Conservation (phyloP, 2,797 vertebrate species). For the Pseudopleuronectes americanus region DNA sequence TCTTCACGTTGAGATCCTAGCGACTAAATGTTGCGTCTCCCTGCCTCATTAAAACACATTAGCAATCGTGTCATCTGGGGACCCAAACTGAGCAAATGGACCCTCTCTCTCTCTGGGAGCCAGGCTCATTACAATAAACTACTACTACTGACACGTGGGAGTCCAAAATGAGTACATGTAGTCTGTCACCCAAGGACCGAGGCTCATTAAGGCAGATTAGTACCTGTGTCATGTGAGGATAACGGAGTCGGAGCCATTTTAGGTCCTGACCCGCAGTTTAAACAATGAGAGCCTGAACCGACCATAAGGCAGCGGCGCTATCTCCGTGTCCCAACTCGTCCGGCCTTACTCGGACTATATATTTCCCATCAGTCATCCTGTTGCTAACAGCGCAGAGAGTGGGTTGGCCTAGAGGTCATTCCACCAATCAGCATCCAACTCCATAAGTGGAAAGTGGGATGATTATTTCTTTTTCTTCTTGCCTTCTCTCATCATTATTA, state of each 20-base stretch:
- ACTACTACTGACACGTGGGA: conserved; percentile 41
- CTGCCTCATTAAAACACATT: conserved; percentile 62
- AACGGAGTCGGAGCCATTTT: conserved; percentile 46
- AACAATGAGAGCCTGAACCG: conserved; percentile 32
- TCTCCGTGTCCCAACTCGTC: conserved; percentile 41
- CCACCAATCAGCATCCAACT: conserved; percentile 64
- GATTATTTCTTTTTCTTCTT: conserved; percentile 57
- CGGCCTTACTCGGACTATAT: conserved; percentile 39
- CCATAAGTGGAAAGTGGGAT: conserved; percentile 58
- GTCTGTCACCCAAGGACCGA: conserved; percentile 41
- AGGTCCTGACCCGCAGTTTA: conserved; percentile 49
- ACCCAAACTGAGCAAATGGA: conserved; percentile 38
- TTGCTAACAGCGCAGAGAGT: conserved; percentile 56
- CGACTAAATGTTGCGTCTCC: conserved; percentile 25
- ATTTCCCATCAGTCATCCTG: conserved; percentile 55
- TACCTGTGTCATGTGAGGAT: conserved; percentile 48
- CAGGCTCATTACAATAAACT: conserved; percentile 55
- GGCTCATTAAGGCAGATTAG: conserved; percentile 66
- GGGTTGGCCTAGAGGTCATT: conserved; percentile 65
- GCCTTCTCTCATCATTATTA: conserved; percentile 44
- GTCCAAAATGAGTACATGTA: conserved; percentile 37
- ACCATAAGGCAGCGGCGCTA: conserved; percentile 21
- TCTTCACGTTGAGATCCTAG: conserved; percentile 18
- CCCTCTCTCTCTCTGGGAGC: conserved; percentile 31
- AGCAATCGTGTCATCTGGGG: conserved; percentile 36